Evolutionary conservation across 2,888 invertebrate species (phyloP), one percentile per base, ranked within the genome.

Genomic region (Argyresthia goedartella): DNA sequence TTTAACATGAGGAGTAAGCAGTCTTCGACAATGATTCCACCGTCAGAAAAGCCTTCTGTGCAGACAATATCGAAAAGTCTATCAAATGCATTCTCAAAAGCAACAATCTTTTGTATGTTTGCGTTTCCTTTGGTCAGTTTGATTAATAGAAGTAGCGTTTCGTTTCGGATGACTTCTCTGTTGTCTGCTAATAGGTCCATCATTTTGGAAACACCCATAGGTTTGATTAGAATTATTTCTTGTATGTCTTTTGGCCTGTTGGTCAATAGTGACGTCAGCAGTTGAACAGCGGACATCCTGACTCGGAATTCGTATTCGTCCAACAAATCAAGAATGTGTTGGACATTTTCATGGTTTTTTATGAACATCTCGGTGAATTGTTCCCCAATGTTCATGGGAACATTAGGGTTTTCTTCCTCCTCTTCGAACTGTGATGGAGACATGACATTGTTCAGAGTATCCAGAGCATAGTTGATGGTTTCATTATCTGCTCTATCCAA

Each of bases 71-170:
- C 96, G 62, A 99, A 94, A 34, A 99, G 87, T 59, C 95, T 90
- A 76, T 98, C 98, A 71, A 99, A 99, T 0, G 98, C 98, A 81
- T 98, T 99, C 76, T 99, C 99, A 75, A 99, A 99, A 0, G 99
- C 98, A 0, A 99, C 97, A 65, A 99, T 98, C 84, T 99, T 99
- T 76, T 99, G 98, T 64, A 99, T 97, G 74, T 97, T 98, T 0
- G 97, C 95, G 82, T 99, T 98, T 11, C 94, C 94, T 65, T 88
- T 94, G 0, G 98, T 98, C 61, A 99, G 80, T 66, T 97, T 95
- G 57, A 95, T 95, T 0, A 99, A 88, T 49, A 99, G 84, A 6
- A 99, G 79, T 9, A 99, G 81, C 0, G 96, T 96, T 84, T 98
- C 98, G 73, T 99, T 99, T 56, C 99, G 87, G 54, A 99, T 94